Percentiles rank a stretch among this genome's conserved stretches.
phyloP scores from a whole-genome alignment of 2,113 vertebrate species.

The Rhodinocichla rosea region DNA sequence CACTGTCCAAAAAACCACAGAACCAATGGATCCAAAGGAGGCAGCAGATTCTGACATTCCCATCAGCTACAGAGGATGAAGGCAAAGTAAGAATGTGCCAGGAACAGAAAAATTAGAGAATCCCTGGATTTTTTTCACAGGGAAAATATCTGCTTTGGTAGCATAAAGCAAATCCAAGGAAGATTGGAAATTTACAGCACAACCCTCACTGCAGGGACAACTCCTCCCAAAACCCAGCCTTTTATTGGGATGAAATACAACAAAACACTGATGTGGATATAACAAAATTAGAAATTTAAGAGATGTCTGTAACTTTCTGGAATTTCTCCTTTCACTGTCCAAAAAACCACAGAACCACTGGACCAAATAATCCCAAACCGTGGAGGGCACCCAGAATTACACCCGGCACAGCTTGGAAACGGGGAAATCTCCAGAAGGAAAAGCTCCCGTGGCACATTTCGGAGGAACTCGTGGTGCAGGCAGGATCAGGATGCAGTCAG shows the following conservation, averaged over 20 bases:
- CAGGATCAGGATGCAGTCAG: background rate
- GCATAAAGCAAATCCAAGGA: background rate
- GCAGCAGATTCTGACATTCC: no score
- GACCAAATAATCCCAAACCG: background rate
- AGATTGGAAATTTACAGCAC: background rate
- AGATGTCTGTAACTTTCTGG: no score
- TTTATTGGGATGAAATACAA: conserved; percentile 4
- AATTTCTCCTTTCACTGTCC: no score
- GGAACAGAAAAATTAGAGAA: no score
- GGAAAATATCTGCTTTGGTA: no score
- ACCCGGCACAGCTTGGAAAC: background rate
- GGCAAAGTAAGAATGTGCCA: no score
- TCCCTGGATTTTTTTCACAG: no score
- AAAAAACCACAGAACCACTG: background rate
- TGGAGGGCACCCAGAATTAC: fast-evolving
- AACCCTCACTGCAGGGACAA: no score
- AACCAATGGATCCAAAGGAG: no score
- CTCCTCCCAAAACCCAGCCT: background rate
- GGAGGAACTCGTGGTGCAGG: background rate
- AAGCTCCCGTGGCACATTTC: background rate
- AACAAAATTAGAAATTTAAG: background rate
- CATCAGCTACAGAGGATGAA: no score
- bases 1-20: no score
- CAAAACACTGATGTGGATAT: background rate
- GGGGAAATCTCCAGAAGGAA: background rate